Evolutionary conservation across 2,888 invertebrate species (phyloP), one percentile per base, ranked within the genome.

Genomic region (Tortricodes alternella): DNA sequence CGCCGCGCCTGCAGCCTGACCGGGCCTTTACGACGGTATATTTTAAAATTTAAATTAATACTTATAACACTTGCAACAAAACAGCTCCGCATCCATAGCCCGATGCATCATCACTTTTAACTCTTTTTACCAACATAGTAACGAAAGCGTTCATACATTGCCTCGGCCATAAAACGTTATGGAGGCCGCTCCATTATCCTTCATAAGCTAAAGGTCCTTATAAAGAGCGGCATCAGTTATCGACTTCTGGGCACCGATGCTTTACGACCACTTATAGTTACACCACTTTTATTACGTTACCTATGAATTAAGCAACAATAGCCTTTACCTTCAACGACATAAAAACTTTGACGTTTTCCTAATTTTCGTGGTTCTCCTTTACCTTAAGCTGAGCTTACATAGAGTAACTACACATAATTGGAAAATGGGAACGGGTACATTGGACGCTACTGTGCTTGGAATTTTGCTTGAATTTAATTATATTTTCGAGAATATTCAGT

Each of bases 231-330:
- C 66, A 71, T 73, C 73, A 77, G 76, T 75, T 79, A 76, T 74
- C 77, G 70, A 76, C 77, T 76, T 73, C 76, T 65, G 78, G 69
- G 68, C 69, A 67, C 64, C 59, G 61, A 73, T 78, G 71, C 63
- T 83, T 85, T 85, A 86, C 73, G 73, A 71, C 71, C 85, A 76
- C 78, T 84, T n/a, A n/a, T n/a, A n/a, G n/a, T n/a, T n/a, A n/a
- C n/a, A n/a, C n/a, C n/a, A n/a, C n/a, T n/a, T n/a, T n/a, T n/a
- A n/a, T n/a, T n/a, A n/a, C n/a, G n/a, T n/a, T n/a, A n/a, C n/a
- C n/a, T n/a, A n/a, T n/a, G n/a, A n/a, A n/a, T n/a, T n/a, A n/a
- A n/a, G n/a, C n/a, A n/a, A n/a, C n/a, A n/a, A n/a, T n/a, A n/a
- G n/a, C n/a, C n/a, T n/a, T n/a, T n/a, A n/a, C n/a, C n/a, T n/a